Conservation (phyloP, 2,113 vertebrate species). For the Copsychus sechellarum region DNA sequence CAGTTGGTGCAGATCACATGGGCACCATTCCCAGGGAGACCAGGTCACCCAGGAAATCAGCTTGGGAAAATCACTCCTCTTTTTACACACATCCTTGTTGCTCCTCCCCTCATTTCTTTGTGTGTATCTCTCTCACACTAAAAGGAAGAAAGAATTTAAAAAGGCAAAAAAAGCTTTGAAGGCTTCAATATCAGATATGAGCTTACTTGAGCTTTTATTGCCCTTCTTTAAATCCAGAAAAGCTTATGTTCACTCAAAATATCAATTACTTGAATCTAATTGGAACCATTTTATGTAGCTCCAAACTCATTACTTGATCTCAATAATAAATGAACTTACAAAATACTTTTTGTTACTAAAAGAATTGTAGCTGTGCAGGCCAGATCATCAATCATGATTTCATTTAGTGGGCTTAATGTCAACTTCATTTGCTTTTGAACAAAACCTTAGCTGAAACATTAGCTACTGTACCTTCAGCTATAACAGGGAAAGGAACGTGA, state of each 20-base stretch:
- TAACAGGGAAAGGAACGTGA: slow-evolving; percentile 19
- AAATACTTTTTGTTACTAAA: slow-evolving; percentile 67
- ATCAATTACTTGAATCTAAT: slow-evolving; percentile 68
- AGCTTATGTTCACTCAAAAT: slow-evolving; percentile 60
- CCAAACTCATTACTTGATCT: slow-evolving; percentile 65
- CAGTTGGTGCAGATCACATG: slow-evolving; percentile 56
- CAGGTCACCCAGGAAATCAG: slow-evolving; percentile 60
- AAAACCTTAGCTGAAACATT: slow-evolving; percentile 33
- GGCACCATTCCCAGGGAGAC: slow-evolving; percentile 61
- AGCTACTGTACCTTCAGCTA: slow-evolving; percentile 58
- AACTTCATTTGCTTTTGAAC: slow-evolving; percentile 61
- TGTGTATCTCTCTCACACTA: neutral
- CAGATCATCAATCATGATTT: slow-evolving; percentile 61
- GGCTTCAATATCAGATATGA: slow-evolving; percentile 64
- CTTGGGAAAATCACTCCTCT: slow-evolving; percentile 75
- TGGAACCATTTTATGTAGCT: slow-evolving; percentile 69
- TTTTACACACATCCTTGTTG: neutral
- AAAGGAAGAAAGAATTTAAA: neutral
- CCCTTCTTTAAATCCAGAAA: slow-evolving; percentile 35
- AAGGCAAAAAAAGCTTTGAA: slow-evolving; percentile 28
- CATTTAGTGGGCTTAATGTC: slow-evolving; percentile 49
- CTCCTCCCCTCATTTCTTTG: neutral
- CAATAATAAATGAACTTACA: slow-evolving; percentile 61
- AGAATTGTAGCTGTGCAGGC: slow-evolving; percentile 52
- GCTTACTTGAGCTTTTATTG: slow-evolving; percentile 61